These are phyloP conservation scores for Melinaea menophilus DNA, from an alignment of 2,888 invertebrate species.

Conservation along the genomic window DNA sequence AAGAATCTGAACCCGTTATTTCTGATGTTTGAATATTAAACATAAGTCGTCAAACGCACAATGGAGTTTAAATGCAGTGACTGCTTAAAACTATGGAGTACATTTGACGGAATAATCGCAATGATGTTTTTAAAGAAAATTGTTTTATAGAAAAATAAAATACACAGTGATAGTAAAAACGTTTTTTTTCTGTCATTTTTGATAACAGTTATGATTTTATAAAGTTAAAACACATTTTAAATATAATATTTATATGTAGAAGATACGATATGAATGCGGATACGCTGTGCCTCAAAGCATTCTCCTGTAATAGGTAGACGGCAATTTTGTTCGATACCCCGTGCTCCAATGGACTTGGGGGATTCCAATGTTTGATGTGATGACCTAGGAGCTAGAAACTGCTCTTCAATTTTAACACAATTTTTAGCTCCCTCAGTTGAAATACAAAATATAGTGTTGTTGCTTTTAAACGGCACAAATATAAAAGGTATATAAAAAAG, in stretches of 20 bases:
- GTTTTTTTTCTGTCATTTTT: no score
- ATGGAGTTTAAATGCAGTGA: background rate
- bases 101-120: no score
- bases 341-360: constrained; percentile 16
- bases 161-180: no score
- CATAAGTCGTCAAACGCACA: constrained; percentile 1
- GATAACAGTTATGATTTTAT: no score
- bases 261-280: no score
- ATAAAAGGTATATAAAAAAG: background rate
- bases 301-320: constrained; percentile 18
- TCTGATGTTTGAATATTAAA: constrained; percentile 3
- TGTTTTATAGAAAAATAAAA: no score
- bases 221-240: no score
- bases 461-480: background rate
- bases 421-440: no score
- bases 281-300: constrained; percentile 15
- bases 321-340: constrained; percentile 21
- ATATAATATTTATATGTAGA: no score
- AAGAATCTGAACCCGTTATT: background rate
- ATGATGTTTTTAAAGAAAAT: no score
- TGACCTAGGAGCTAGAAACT: background rate
- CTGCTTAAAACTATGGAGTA: no score
- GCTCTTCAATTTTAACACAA: background rate
- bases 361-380: constrained; percentile 20
- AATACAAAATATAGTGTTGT: background rate